Conservation (phyloP, 2,113 vertebrate species). For the Silurus asotus region DNA sequence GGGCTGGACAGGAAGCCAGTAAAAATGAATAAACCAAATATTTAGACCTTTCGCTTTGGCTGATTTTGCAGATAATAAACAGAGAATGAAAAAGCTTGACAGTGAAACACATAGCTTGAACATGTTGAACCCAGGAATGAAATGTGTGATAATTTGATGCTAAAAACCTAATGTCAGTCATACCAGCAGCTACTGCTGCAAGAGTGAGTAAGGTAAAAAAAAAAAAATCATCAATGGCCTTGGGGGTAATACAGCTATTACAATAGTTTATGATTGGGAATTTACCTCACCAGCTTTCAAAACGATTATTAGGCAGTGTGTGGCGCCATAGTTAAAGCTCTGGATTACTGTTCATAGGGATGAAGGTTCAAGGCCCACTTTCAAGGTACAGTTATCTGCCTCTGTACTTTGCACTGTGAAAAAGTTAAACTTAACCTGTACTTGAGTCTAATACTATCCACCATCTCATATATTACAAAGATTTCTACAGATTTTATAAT, state of each 20-base stretch:
- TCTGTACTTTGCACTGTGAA: too few relatives aligned
- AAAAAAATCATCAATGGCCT: slow-evolving; percentile 20
- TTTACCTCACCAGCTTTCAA: neutral
- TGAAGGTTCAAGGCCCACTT: too few relatives aligned
- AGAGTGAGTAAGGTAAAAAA: slow-evolving; percentile 1
- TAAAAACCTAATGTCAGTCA: slow-evolving; percentile 11
- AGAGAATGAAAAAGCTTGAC: neutral
- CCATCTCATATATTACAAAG: neutral
- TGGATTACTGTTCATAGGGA: too few relatives aligned
- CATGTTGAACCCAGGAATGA: neutral
- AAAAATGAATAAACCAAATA: slow-evolving; percentile 39
- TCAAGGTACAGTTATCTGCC: too few relatives aligned
- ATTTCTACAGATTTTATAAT: neutral
- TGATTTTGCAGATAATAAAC: slow-evolving; percentile 13
- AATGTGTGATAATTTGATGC: slow-evolving; percentile 3
- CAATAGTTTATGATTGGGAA: neutral
- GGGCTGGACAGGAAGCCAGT: neutral
- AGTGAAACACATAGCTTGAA: neutral
- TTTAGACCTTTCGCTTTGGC: slow-evolving; percentile 18
- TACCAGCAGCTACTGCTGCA: neutral
- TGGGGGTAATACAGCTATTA: neutral
- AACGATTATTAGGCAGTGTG: too few relatives aligned
- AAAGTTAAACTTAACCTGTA: too few relatives aligned
- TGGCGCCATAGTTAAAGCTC: too few relatives aligned
- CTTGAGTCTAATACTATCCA: too few relatives aligned